Evolutionary conservation across 2,888 invertebrate species (phyloP), one percentile per base, ranked within the genome.

Genomic region (Ophioninae sp.): DNA sequence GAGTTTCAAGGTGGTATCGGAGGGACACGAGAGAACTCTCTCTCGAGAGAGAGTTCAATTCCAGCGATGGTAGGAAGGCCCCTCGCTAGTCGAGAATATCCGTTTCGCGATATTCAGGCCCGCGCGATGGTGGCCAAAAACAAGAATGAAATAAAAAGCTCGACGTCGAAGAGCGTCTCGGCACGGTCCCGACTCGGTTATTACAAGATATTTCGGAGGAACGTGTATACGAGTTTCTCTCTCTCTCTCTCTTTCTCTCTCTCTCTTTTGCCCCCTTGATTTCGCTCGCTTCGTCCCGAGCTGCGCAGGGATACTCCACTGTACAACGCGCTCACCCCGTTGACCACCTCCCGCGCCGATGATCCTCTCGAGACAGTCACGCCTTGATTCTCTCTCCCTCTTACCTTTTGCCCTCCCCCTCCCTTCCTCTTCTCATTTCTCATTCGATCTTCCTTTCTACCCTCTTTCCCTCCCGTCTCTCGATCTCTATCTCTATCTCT

Each of bases 141-240:
- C 57, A 41, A 77, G 77, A 82, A 82, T 78, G 80, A 75, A 85
- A 82, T 82, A 74, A 80, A 82, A 67, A 61, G 57, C 13, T 68
- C 30, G 73, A 57, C 67, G 57, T 69, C 68, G 59, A 39, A 56
- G 21, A 56, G 23, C 8, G 61, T 44, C 21, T 72, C 65, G 79
- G 79, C n/a, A 20, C 69, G 70, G 68, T 80, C 82, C 72, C 79
- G 83, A 79, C 80, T 83, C 83, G 74, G 74, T 81, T 83, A 83
- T 83, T 83, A 85, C 86, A 85, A 85, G 87, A 87, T 89, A 89
- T 89, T 89, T 89, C 85, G 88, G 88, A 87, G 88, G 87, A 78
- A 75, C 64, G 10, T 44, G 10, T 7, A 44, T 7, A 44, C 8
- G 10, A 2, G 10, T 7, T 10, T 7, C 7, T 7, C 7, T 7